Conservation (phyloP, 2,113 vertebrate species). For the Kobus ellipsiprymnus region DNA sequence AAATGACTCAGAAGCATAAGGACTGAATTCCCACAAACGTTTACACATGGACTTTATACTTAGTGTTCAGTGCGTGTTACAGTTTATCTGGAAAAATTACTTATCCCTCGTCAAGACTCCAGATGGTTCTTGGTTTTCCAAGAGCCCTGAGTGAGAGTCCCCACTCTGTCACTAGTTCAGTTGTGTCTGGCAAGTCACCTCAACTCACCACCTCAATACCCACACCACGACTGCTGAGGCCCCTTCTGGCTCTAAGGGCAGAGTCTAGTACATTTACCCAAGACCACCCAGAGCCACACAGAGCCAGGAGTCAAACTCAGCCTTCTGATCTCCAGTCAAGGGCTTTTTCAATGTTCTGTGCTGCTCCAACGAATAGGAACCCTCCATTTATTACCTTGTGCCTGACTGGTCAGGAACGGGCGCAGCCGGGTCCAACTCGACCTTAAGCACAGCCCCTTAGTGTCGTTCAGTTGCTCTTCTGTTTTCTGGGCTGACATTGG, state of each 20-base stretch:
- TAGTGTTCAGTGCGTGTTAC: neutral
- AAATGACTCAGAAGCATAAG: slow-evolving; percentile 28
- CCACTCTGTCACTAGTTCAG: neutral
- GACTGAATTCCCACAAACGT: neutral
- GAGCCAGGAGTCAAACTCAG: neutral
- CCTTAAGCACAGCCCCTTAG: neutral
- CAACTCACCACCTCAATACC: neutral
- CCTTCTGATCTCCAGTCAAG: neutral
- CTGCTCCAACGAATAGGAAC: neutral
- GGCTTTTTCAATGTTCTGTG: neutral
- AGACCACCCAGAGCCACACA: neutral
- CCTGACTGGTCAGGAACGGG: neutral
- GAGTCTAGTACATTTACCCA: neutral
- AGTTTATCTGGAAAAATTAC: neutral
- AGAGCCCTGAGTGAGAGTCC: neutral
- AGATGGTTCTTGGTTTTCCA: neutral
- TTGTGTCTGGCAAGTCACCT: neutral
- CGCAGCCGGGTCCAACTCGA: neutral
- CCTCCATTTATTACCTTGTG: neutral
- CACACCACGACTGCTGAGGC: accelerated
- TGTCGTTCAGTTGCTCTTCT: neutral
- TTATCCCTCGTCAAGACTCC: neutral
- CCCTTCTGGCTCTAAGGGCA: neutral
- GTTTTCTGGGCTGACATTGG: neutral
- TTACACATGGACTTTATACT: neutral